These are phyloP conservation scores for Heliornis fulica DNA, from an alignment of 2,113 vertebrate species.

Conservation along the genomic window DNA sequence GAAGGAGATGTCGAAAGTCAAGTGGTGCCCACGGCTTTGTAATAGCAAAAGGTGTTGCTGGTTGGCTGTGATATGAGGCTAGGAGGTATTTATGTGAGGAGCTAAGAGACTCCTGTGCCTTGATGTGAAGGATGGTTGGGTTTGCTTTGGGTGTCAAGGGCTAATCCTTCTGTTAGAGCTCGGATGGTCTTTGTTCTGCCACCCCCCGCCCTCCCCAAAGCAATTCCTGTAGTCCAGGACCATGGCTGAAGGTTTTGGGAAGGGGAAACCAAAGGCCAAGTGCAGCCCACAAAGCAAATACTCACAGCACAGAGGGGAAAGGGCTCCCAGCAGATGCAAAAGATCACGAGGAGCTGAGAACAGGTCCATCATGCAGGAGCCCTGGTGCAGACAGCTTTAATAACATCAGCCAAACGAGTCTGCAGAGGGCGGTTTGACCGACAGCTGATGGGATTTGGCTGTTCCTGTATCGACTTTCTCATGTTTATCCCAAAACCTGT, in stretches of 20 bases:
- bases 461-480: background rate
- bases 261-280: background rate
- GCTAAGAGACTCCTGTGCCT: background rate
- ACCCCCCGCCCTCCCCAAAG: background rate
- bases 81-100: background rate
- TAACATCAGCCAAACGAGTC: background rate
- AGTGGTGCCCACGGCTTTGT: accelerated
- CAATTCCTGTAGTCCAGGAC: background rate
- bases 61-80: accelerated
- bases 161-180: background rate
- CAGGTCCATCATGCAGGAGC: accelerated
- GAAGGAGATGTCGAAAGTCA: background rate
- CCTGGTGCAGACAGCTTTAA: accelerated
- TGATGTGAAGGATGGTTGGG: accelerated
- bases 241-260: background rate
- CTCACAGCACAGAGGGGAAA: accelerated
- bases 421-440: background rate
- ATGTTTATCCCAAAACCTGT: background rate
- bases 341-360: background rate
- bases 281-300: background rate
- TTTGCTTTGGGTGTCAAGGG: accelerated
- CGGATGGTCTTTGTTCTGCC: background rate
- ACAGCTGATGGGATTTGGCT: background rate
- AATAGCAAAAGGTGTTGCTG: background rate
- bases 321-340: background rate